These are phyloP conservation scores for Lepus timidus DNA, from an alignment of 2,113 vertebrate species.

Conservation along the genomic window DNA sequence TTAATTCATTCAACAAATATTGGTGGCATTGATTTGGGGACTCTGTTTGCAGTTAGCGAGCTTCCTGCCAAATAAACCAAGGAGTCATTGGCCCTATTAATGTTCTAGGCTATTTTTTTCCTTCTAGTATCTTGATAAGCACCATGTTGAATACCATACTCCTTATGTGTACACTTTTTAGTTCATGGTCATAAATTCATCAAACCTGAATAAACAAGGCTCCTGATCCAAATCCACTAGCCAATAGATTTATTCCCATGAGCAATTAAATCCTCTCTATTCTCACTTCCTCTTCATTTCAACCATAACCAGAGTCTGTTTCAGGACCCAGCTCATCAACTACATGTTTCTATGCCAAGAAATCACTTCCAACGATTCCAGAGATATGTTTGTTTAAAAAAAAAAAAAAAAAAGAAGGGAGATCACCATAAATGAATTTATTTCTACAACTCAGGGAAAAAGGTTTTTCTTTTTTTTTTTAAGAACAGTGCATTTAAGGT, in stretches of 20 bases:
- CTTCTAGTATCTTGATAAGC: background rate
- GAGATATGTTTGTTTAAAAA: conserved; percentile 72
- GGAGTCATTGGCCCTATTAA: background rate
- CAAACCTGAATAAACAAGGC: conserved; percentile 54
- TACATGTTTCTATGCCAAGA: conserved; percentile 61
- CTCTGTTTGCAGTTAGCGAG: background rate
- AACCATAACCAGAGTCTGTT: conserved; percentile 19
- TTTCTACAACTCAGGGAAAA: conserved; percentile 64
- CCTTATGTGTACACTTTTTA: background rate
- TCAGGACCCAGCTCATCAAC: conserved; percentile 53
- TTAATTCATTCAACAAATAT: conserved; percentile 1
- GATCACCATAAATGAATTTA: conserved; percentile 74
- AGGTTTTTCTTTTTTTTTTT: background rate
- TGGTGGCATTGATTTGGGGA: background rate
- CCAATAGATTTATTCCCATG: conserved; percentile 30
- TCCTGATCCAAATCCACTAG: background rate
- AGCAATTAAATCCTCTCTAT: conserved; percentile 64
- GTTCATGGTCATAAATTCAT: conserved; percentile 46
- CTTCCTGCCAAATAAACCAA: conserved; percentile 1
- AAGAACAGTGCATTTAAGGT: conserved; percentile 71
- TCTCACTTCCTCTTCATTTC: conserved; percentile 68
- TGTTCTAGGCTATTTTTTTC: background rate
- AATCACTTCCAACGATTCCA: conserved; percentile 68
- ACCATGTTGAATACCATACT: background rate
- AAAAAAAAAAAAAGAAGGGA: conserved; percentile 24